A percentile compares a stretch with the other conserved stretches of the same genome.
Evolutionary conservation across 1,140 invertebrate genomes (phyloP).

Genomic region (Spodoptera frugiperda): DNA sequence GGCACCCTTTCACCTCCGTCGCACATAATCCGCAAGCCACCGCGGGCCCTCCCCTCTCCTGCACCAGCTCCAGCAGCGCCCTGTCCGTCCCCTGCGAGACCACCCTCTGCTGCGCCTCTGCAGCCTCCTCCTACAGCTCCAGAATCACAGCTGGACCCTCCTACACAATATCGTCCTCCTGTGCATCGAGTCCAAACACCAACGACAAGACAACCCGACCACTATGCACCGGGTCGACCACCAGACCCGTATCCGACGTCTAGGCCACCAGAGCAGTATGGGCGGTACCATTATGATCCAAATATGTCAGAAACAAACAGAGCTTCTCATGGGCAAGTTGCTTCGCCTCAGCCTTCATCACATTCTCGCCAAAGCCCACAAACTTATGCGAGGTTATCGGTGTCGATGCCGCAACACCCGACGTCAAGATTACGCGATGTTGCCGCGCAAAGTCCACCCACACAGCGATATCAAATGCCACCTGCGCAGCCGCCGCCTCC

Average conservation of each 20-base stretch:
- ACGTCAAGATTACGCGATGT: constrained; percentile 70
- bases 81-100: constrained; percentile 73
- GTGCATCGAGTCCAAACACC: constrained; percentile 76
- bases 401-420: constrained; percentile 71
- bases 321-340: constrained; percentile 66
- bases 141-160: constrained; percentile 64
- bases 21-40: constrained; percentile 80
- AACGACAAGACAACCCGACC: constrained; percentile 68
- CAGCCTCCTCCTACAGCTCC: constrained; percentile 52
- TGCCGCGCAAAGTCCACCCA: constrained; percentile 66
- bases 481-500: constrained; percentile 73
- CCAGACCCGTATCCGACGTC: constrained; percentile 75
- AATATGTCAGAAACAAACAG: constrained; percentile 65
- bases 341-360: constrained; percentile 73
- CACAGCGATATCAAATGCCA: constrained; percentile 70
- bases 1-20: constrained; percentile 79
- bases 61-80: constrained; percentile 74
- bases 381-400: constrained; percentile 75
- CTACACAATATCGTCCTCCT: constrained; percentile 66
- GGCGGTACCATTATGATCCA: constrained; percentile 75
- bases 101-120: constrained; percentile 66
- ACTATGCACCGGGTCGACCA: constrained; percentile 68
- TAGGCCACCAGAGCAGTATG: constrained; percentile 72
- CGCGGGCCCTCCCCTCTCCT: constrained; percentile 73
- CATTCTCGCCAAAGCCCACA: constrained; percentile 76